Evolutionary conservation across 2,113 vertebrate species (phyloP), one percentile per base, ranked within the genome.

Genomic region (Toxotes chatareus): DNA sequence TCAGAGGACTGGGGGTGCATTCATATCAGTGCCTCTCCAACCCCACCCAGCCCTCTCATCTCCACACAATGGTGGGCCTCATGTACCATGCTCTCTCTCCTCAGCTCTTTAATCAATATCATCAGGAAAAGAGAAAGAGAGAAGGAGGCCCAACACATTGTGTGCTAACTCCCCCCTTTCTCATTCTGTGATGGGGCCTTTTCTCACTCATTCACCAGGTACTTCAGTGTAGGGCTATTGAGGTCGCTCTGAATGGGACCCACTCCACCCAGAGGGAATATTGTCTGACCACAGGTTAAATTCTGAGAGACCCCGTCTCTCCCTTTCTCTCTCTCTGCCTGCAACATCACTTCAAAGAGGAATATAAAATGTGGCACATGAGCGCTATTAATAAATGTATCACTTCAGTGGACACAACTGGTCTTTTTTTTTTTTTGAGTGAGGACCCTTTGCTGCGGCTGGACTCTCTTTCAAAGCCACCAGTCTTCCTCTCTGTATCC

Each of bases 251-350:
- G 92, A 94, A 94, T 92, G 87, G 91, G 86, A 92, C 85, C 91
- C 84, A 86, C 93, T 91, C 77, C 92, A 91, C 93, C 92, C 92
- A 88, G 78, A 86, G 92, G 91, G 92, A 92, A 89, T 93, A 93
- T 94, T 91, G 89, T 93, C 88, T 92, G 85, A 91, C 88, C 84
- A 38, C 71, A 82, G 68, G 81, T 78, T 76, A 80, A 84, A 86
- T 89, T 85, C 65, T 44, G 46, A 85, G 61, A 86, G 70, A 78
- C 71, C 56, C 40, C 19, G 53, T 36, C 49, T 36, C n/a, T 56
- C 9, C 16, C 53, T 16, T 56, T 42, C 62, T 74, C 53, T 32
- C 47, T 47, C 62, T 85, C 63, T 79, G 69, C 69, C 62, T 78
- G 55, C 71, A 73, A 74, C 81, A 79, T 83, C 69, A 83, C 83